Percentiles rank a stretch among this genome's conserved stretches.
Conservation (phyloP, 2,888 invertebrate genomes). For the Thalpophila matura region DNA sequence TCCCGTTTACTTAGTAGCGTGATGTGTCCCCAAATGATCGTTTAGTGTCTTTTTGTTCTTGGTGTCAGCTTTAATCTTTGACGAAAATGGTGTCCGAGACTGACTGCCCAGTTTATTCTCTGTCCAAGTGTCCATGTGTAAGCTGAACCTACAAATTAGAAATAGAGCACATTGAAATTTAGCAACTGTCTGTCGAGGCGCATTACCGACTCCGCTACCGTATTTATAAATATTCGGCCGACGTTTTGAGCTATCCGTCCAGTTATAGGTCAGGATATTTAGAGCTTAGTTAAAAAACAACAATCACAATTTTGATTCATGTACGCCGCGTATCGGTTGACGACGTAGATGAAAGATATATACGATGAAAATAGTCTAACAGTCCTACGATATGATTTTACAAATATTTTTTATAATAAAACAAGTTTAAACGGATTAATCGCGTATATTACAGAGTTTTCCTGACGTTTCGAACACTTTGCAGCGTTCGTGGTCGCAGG, state of each 20-base stretch:
- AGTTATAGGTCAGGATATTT: constrained; percentile 79
- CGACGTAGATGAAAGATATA: constrained; percentile 31
- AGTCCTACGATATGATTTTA: constrained; percentile 10
- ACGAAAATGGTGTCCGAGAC: constrained; percentile 60
- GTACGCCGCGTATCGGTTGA: constrained; percentile 19
- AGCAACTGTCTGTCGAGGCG: constrained; percentile 88
- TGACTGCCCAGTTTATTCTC: constrained; percentile 74
- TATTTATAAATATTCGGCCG: constrained; percentile 87
- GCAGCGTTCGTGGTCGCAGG: no score
- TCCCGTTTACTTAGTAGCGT: constrained; percentile 48
- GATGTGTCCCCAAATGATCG: constrained; percentile 45
- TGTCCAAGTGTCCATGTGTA: constrained; percentile 76
- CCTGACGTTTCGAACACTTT: no score
- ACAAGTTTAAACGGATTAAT: no score
- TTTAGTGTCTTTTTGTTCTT: constrained; percentile 46
- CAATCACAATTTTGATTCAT: constrained; percentile 63
- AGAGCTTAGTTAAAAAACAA: constrained; percentile 75
- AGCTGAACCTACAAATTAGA: constrained; percentile 81
- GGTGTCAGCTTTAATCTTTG: constrained; percentile 61
- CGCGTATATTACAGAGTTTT: no score
- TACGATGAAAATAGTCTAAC: constrained; percentile 31
- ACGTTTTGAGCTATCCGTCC: constrained; percentile 76
- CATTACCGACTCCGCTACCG: constrained; percentile 84
- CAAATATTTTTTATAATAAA: constrained; percentile 29
- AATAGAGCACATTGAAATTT: constrained; percentile 89